Base-by-base conservation (phyloP, 2,888 invertebrate species). In the Oithona nana region DNA sequence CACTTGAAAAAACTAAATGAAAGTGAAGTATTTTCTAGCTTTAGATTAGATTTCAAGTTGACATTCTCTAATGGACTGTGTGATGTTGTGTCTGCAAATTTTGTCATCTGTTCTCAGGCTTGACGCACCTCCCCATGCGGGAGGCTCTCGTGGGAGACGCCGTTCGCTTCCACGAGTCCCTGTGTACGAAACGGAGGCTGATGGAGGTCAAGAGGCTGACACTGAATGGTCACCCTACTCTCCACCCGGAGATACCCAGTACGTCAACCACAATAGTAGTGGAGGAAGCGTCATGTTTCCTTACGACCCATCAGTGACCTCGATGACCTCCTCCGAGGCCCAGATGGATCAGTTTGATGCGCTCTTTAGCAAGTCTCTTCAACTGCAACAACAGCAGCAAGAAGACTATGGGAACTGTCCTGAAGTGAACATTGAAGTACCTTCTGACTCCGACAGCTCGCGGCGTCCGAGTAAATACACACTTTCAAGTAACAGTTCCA, bases 361-460 rank as follows among this genome's bases (percentile, higher is more conserved):
- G 29, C 28, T 57, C 30, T n/a, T 57, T 2, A 29, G 29, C 57
- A 57, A 57, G 57, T 57, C 57, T 2, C 24, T 28, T 30, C 30
- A n/a, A 24, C 24, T 3, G 57, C n/a, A 1, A 29, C 22, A 16
- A 24, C 26, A 3, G 24, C 54, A n/a, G 24, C 22, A 20, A 20
- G n/a, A 3, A 1, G 3, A 49, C 20, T 2, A n/a, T 20, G 57
- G 30, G 11, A 2, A n/a, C 28, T 30, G 28, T 26, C 60, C 60
- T 24, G 60, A 52, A n/a, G 60, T 60, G 1, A 49, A 48, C 28
- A 39, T 60, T 49, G 60, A 60, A 49, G 22, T 60, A n/a, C 60
- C 60, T n/a, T 60, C 60, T 11, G 60, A 60, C 28, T 48, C 49
- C 13, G 60, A 60, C 49, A 51, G 51, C 20, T 60, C 60, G 13